Base-by-base conservation (phyloP, 2,888 invertebrate species). In the Rhyacophila evoluta region DNA sequence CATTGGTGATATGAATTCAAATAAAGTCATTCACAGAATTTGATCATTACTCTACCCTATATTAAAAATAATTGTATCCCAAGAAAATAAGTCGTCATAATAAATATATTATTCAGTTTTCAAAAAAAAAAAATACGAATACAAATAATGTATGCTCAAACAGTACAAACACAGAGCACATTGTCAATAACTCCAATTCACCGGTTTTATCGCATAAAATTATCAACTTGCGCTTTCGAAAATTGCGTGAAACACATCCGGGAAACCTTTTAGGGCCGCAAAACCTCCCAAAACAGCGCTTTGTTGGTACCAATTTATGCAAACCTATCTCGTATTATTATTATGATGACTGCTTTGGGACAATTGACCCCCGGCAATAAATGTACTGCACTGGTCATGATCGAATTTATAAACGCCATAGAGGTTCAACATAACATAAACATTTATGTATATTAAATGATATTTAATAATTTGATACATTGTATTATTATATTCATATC, bases 221-320 rank as follows among this genome's bases (percentile, higher is more conserved):
- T 55, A 55, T 55, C 55, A 55, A 55, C 55, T 55, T 55, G 6
- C 2, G 15, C 55, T 33, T 6, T 12, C 8, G 55, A 55, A 55
- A 55, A 55, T 55, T 55, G 55, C 25, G 55, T 55, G 55, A 12
- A 55, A 55, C 19, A 55, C 55, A 55, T 55, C 55, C 55, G 55
- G 55, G 55, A 55, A 41, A 55, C 55, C 55, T 55, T 55, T 55
- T 55, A 25, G 55, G 55, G 55, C 55, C 55, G 19, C 55, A 55
- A 55, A 55, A 55, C 55, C 55, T 25, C 55, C 55, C 55, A 12
- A 55, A 55, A 55, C 55, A 55, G 55, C 8, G 55, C 55, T 55
- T 55, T 55, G 55, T 55, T 55, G 55, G 19, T 25, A 8, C 25
- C 55, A 55, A 55, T 55, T 55, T 55, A 55, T 55, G 55, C 55